Base-by-base conservation (phyloP, 1,140 invertebrate genomes). In the Chrysopa pallens region DNA sequence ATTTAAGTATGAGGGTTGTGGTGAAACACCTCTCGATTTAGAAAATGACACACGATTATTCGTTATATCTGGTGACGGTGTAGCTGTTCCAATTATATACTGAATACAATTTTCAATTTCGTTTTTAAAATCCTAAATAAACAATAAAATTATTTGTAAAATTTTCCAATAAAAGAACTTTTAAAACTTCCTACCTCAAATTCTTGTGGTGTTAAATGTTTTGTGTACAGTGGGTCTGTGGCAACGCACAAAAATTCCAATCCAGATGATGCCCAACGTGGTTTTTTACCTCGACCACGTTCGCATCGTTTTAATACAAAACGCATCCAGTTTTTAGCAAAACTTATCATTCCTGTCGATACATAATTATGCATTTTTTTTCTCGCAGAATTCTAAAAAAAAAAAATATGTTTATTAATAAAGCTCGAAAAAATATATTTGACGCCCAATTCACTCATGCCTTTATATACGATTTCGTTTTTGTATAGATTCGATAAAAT, bases 311-410 rank as follows among this genome's bases (percentile, higher is more conserved):
- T 73, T 46, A 73, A 72, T 0, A 86, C 84, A 60, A 91, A 92
- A 33, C 70, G 67, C 81, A 91, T 91, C 88, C 88, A 93, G 49
- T 83, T 69, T 45, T 74, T 67, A 3, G 86, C 83, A 62, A 91
- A 89, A 38, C 69, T 61, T 1, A 89, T 73, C 38, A 88, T 67
- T 23, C 17, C 17, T 23, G 36, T 67, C 64, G 6, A 59, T 42
- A 23, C 17, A 23, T 14, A n/a, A n/a, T n/a, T 36, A 36, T n/a
- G 35, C 13, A n/a, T 36, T n/a, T 36, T 36, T 36, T 14, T 14
- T 36, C 35, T 14, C 5, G 11, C 11, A 36, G 35, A 14, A 36
- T 36, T n/a, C 11, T 36, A 14, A 3, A n/a, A 36, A 36, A 2
- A 36, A n/a, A n/a, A n/a, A 3, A 3, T 36, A n/a, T 3, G 13